Base-by-base conservation (phyloP, 2,888 invertebrate genomes). In the Lacanobia oleracea region DNA sequence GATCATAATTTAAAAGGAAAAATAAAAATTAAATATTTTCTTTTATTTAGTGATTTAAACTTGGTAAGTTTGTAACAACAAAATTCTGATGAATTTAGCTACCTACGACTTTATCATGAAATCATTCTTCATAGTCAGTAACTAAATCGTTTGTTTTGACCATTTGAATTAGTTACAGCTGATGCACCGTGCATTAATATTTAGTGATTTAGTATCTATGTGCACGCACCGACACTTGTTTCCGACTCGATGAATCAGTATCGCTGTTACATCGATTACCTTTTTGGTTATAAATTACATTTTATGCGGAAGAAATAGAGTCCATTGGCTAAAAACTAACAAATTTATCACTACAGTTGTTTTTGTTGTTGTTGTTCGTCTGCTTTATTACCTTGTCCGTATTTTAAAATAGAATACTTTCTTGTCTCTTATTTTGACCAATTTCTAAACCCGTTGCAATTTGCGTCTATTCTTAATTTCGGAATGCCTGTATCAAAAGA, bases 201-300 rank as follows among this genome's bases (percentile, higher is more conserved):
- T 56, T 0, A 54, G 33, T 78, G 67, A 81, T 71, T 70, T 23
- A 78, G 27, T 68, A 21, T 61, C 43, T 7, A 9, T 51, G n/a
- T 8, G 40, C 80, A 80, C 81, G 81, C 69, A 77, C 37, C 33
- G 40, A 18, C n/a, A 43, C 1, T 60, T 53, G 65, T 67, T 81
- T 78, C 82, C 82, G 70, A 74, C 53, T 65, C 16, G 16, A 65
- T 76, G 50, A 51, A 45, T 66, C 40, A 66, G 66, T 77, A 62
- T 80, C 33, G 61, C 60, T 53, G 18, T 61, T 65, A 50, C 27
- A 67, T 48, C 63, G 16, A 71, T 75, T 67, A 43, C 12, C 21
- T 54, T 43, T 33, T 72, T 43, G 27, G 60, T 51, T 9, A 65
- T 77, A 27, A 59, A 59, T 64, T 60, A 67, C 21, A 21, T 61